Conservation (phyloP, 1,140 invertebrate genomes). For the Muscidifurax raptorellus region DNA sequence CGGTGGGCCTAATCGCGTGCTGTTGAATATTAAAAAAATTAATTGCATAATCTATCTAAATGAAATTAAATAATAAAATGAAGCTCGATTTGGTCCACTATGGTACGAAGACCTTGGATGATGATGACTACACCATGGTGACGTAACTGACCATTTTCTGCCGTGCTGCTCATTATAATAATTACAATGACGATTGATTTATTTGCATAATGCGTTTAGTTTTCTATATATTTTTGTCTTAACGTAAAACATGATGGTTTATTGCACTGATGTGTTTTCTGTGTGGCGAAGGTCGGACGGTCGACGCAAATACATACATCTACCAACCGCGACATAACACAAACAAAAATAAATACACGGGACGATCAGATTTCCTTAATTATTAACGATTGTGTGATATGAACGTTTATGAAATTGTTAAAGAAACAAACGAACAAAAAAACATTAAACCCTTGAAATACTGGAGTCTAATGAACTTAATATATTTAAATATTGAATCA, state of each 20-base stretch:
- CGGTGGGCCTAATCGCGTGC: slow-evolving; percentile 38
- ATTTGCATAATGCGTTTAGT: slow-evolving; percentile 25
- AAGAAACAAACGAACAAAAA: neutral
- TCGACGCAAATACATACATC: slow-evolving; percentile 54
- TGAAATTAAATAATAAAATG: neutral
- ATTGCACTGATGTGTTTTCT: slow-evolving; percentile 69
- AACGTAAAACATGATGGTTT: slow-evolving; percentile 64
- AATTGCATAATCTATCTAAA: neutral
- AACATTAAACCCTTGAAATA: slow-evolving; percentile 10
- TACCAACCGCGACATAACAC: neutral
- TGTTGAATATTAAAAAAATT: neutral
- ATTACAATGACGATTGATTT: slow-evolving; percentile 32
- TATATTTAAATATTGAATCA: neutral
- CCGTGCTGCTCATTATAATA: slow-evolving; percentile 38
- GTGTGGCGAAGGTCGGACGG: slow-evolving; percentile 64
- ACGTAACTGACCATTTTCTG: slow-evolving; percentile 37
- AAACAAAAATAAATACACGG: neutral
- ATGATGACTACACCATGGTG: slow-evolving; percentile 43
- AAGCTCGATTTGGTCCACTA: slow-evolving; percentile 39
- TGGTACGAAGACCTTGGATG: slow-evolving; percentile 30
- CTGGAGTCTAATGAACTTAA: neutral
- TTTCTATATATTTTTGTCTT: slow-evolving; percentile 43
- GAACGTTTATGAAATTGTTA: slow-evolving; percentile 12
- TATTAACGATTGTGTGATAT: neutral
- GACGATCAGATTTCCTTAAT: neutral